Conservation (phyloP, 1,140 invertebrate species). For the Harlomillsia oculata region DNA sequence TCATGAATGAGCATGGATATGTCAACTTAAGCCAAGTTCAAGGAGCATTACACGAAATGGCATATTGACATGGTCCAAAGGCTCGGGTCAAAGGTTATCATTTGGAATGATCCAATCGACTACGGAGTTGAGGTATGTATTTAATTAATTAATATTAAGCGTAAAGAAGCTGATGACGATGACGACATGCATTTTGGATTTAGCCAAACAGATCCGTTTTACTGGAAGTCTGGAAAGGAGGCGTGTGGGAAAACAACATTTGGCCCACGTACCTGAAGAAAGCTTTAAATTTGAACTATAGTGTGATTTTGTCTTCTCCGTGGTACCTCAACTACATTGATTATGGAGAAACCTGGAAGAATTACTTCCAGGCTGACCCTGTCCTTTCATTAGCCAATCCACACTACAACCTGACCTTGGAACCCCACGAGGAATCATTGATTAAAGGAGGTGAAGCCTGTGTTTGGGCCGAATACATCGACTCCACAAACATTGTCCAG, state of each 20-base stretch:
- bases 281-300: background rate
- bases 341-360: constrained; percentile 50
- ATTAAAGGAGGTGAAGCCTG: constrained; percentile 57
- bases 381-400: no score
- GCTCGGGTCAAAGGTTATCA: constrained; percentile 50
- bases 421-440: constrained; percentile 43
- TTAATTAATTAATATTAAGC: constrained; percentile 41
- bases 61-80: constrained; percentile 23
- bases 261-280: constrained; percentile 36
- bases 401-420: no score
- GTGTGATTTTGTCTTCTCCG: constrained; percentile 45
- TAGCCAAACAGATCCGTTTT: constrained; percentile 53
- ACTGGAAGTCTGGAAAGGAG: constrained; percentile 61
- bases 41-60: constrained; percentile 12
- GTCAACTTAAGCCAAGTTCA: constrained; percentile 11
- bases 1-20: constrained; percentile 20
- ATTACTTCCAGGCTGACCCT: constrained; percentile 43
- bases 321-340: constrained; percentile 53
- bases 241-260: constrained; percentile 37
- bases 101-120: constrained; percentile 89
- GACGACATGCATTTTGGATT: no score
- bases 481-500: constrained; percentile 51
- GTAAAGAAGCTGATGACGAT: no score
- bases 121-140: constrained; percentile 52
- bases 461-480: constrained; percentile 73